phyloP scores from a whole-genome alignment of 2,888 invertebrate species.

The Protophormia terraenovae region DNA sequence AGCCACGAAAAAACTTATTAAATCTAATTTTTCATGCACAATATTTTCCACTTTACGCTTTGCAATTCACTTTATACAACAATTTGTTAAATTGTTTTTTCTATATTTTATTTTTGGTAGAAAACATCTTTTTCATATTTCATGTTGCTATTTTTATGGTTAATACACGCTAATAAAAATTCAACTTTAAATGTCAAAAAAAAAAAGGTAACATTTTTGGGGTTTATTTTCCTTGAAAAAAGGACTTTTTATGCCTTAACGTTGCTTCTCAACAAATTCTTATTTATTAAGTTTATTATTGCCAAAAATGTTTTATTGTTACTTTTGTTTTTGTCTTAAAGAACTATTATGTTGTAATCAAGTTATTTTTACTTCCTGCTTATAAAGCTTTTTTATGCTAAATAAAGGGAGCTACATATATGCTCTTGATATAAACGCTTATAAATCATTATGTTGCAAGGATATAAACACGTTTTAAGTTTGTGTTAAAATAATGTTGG shows the following conservation, averaged over 20 bases:
- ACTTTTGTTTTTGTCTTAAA: too few relatives aligned
- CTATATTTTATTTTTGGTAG: background rate
- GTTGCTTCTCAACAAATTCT: background rate
- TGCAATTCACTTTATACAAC: background rate
- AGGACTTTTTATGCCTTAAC: background rate
- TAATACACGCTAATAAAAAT: background rate
- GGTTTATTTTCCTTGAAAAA: background rate
- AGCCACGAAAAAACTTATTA: slow-evolving; percentile 3
- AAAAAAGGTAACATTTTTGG: background rate
- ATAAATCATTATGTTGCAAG: background rate
- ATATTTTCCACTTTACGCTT: slow-evolving; percentile 31
- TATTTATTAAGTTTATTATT: background rate
- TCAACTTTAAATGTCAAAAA: background rate
- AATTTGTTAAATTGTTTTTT: slow-evolving; percentile 1
- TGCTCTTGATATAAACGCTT: background rate
- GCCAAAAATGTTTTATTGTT: background rate
- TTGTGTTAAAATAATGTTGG: background rate
- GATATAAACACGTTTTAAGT: background rate
- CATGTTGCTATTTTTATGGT: background rate
- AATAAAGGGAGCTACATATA: too few relatives aligned
- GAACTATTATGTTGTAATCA: background rate
- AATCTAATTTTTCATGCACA: slow-evolving; percentile 45
- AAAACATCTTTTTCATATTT: background rate
- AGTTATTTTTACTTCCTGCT: background rate
- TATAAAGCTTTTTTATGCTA: background rate